Evolutionary conservation across 1,140 invertebrate genomes (phyloP), one percentile per base, ranked within the genome.

Genomic region (Panagrolaimus sp.): DNA sequence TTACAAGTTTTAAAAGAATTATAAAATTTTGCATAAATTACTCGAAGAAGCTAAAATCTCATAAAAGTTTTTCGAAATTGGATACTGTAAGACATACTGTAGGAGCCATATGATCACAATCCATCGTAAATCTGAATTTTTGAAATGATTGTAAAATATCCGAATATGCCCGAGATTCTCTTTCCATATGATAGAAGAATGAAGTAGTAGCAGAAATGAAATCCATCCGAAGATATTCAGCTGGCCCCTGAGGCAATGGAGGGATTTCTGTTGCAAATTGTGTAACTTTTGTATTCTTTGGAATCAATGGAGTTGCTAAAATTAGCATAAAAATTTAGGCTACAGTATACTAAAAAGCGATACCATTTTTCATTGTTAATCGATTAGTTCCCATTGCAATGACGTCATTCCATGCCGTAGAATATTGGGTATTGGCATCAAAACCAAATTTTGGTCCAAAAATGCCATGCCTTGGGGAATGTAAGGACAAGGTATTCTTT

Each of bases 211-310:
- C 21, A 24, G 21, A 21, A 21, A 58, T 28, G 28, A 58, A 58
- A 21, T 58, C 52, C 21, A 6, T 21, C 5, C 52, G 12, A 21
- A 58, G 52, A 21, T 26, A 26, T 58, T 58, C 52, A 21, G 12
- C 21, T 6, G 15, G 8, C 4, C 28, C 28, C 8, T 58, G 21
- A 21, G 21, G 17, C 1, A 17, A 1, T 17, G 52, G 52, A 12
- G 52, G 52, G 12, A 58, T 58, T n/a, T 28, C 21, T 10, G 52
- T 58, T 28, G 52, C 21, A 58, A 24, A 58, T 58, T 58, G 52
- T 12, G 52, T 58, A 21, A 58, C 52, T 58, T 58, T 58, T 14
- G 52, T 21, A 17, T 12, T 12, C 17, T 55, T 28, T 12, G 21
- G 21, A 28, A 17, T 58, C 52, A 21, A 1, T 4, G 52, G 2